Evolutionary conservation across 2,113 vertebrate species (phyloP), one percentile per base, ranked within the genome.

Genomic region (Macrotis lagotis): DNA sequence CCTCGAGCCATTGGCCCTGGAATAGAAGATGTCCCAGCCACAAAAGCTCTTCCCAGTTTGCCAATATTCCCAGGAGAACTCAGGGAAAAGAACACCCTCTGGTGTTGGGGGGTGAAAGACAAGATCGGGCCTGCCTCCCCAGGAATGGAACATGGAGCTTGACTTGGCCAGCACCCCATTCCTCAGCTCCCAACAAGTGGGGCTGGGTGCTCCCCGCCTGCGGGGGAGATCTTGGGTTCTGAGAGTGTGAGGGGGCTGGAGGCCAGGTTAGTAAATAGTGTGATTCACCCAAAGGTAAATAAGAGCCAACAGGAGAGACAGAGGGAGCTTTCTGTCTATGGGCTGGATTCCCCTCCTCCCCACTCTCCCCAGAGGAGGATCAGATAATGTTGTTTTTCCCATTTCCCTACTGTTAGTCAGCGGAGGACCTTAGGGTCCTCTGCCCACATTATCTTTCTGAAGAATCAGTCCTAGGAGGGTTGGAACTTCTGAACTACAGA

Each of bases 81-180:
- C 92, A 44, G 83, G 90, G 89, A 50, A 48, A 50, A 44, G 83
- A 55, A 83, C 90, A 49, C 47, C 1, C 53, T 66, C 59, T 2
- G 0, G 7, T 19, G 66, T 91, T 48, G 50, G 25, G 25, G 88
- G 89, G 88, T 25, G 28, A 89, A 92, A 91, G 48, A 66, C 97
- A 96, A 95, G 97, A 92, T 88, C 2, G 91, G 92, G 91, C 97
- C 89, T 97, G 96, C 19, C n/a, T 90, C 93, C 94, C n/a, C 50
- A 37, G 49, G n/a, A 83, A 53, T 25, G 90, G 53, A 92, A 74
- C n/a, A 52, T 19, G n/a, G 51, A 93, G 50, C 0, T 8, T 28
- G 88, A 90, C 8, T 0, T 24, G 91, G 59, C 12, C 89, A 26
- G 3, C 37, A 91, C 37, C 48, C n/a, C 83, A 31, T 92, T 53